phyloP scores from a whole-genome alignment of 2,113 vertebrate genomes.

The Carollia perspicillata region DNA sequence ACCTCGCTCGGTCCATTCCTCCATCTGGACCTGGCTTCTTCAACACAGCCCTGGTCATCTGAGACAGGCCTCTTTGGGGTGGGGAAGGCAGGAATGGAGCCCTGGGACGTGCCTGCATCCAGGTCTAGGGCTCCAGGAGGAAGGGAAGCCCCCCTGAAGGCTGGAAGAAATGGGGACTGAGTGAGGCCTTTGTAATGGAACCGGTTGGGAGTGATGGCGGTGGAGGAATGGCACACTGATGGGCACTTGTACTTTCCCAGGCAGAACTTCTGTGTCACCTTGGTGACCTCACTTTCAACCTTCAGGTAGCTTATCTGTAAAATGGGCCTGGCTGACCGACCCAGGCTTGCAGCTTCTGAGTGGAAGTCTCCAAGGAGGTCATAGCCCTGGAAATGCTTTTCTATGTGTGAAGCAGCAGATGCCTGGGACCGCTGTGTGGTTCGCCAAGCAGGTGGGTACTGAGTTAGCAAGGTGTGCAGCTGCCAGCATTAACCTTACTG shows the following conservation, averaged over 20 bases:
- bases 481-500: neutral
- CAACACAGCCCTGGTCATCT: neutral
- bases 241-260: neutral
- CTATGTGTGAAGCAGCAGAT: neutral
- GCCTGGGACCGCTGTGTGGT: neutral
- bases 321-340: neutral
- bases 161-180: neutral
- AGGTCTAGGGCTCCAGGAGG: neutral
- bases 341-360: neutral
- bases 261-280: neutral
- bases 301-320: neutral
- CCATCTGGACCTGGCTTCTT: neutral
- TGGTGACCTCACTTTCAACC: neutral
- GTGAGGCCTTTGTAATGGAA: no score
- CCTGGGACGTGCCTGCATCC: neutral
- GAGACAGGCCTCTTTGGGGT: neutral
- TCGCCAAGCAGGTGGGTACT: neutral
- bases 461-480: neutral
- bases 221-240: fast-evolving
- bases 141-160: neutral
- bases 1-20: neutral
- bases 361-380: neutral
- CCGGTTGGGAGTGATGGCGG: fast-evolving
- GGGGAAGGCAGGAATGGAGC: neutral
- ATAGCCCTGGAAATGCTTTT: neutral